phyloP scores from a whole-genome alignment of 2,888 invertebrate genomes.

The Brachyptera risi region DNA sequence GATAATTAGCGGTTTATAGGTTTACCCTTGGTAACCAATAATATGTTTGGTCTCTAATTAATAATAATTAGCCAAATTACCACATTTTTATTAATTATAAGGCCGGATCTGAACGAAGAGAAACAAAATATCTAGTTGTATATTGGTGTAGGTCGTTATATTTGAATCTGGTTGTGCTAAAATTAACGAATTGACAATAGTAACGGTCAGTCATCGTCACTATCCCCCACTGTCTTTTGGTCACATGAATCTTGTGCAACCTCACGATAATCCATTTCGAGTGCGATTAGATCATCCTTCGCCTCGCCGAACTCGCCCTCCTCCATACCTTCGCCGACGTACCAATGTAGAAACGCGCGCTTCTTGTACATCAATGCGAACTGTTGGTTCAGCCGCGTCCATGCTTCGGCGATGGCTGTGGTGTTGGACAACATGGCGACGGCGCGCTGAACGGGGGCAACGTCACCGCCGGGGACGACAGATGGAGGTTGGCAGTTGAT shows the following conservation, averaged over 20 bases:
- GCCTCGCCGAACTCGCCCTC: constrained; percentile 46
- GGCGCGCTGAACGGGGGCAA: constrained; percentile 69
- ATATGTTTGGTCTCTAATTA: too few relatives aligned
- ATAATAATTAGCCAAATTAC: too few relatives aligned
- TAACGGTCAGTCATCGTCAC: neutral
- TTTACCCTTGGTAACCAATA: too few relatives aligned
- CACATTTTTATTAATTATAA: too few relatives aligned
- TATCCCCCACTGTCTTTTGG: too few relatives aligned
- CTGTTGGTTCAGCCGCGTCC: constrained; percentile 61
- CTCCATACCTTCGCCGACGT: constrained; percentile 51
- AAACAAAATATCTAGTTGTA: too few relatives aligned
- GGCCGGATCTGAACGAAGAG: too few relatives aligned
- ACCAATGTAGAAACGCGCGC: constrained; percentile 87
- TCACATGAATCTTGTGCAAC: neutral
- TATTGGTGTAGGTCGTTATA: too few relatives aligned
- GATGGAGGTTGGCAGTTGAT: constrained; percentile 47
- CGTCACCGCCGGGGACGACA: constrained; percentile 70
- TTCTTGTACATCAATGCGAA: constrained; percentile 78
- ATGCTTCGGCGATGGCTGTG: constrained; percentile 56
- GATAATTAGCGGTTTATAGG: too few relatives aligned
- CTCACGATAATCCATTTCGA: constrained; percentile 7
- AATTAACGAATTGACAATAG: too few relatives aligned
- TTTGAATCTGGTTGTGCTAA: too few relatives aligned
- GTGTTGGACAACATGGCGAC: constrained; percentile 63
- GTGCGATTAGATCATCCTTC: constrained; percentile 14